Evolutionary conservation across 2,797 vertebrate genomes (phyloP).

Genomic region (Sciaenops ocellatus): DNA sequence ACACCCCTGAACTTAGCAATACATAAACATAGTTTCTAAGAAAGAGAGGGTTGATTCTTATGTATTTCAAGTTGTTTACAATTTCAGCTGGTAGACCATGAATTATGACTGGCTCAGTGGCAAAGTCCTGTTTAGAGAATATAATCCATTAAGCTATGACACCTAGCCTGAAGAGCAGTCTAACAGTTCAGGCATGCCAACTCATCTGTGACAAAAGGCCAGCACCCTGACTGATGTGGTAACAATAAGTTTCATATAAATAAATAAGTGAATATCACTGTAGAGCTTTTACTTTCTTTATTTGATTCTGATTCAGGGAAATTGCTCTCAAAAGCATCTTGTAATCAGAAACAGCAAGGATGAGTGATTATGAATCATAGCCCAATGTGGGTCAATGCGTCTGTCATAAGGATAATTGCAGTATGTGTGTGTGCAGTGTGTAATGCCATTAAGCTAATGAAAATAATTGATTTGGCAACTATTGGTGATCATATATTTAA

Average conservation of each 20-base stretch:
- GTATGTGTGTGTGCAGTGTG: slow-evolving; percentile 9
- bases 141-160: slow-evolving; percentile 26
- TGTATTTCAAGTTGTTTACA: not conserved
- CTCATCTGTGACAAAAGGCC: slow-evolving; percentile 11
- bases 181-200: not conserved
- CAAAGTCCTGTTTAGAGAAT: slow-evolving; percentile 31
- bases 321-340: slow-evolving; percentile 17
- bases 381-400: slow-evolving; percentile 30
- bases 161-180: slow-evolving; percentile 8
- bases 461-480: slow-evolving; percentile 50
- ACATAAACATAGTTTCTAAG: not conserved
- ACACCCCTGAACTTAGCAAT: not conserved
- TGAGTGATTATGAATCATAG: slow-evolving; percentile 40
- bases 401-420: slow-evolving; percentile 41
- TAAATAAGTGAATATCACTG: slow-evolving; percentile 5
- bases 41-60: not conserved
- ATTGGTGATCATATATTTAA: slow-evolving; percentile 16
- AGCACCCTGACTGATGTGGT: not conserved
- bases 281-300: not conserved
- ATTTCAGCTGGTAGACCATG: not conserved
- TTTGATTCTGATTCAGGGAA: slow-evolving; percentile 15
- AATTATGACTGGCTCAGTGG: not conserved
- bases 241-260: slow-evolving; percentile 10
- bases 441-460: slow-evolving; percentile 49
- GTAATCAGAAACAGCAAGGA: slow-evolving; percentile 52